Evolutionary conservation across 2,113 vertebrate genomes (phyloP).

Genomic region (Bos indicus): DNA sequence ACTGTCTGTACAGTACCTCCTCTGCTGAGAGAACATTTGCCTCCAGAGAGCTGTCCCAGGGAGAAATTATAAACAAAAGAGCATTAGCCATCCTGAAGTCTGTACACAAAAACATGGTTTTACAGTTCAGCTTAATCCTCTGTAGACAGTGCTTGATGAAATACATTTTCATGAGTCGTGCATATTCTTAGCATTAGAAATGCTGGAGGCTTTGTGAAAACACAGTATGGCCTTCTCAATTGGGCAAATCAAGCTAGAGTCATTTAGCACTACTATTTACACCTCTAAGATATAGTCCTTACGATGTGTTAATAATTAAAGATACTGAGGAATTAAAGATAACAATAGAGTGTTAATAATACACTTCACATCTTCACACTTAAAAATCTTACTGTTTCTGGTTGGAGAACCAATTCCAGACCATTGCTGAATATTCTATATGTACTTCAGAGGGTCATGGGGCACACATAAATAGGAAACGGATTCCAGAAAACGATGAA

Average conservation of each 20-base stretch:
- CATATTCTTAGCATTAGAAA: background rate
- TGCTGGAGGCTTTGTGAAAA: background rate
- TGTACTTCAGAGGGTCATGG: background rate
- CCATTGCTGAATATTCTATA: too few relatives aligned
- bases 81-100: background rate
- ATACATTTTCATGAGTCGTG: background rate
- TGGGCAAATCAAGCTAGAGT: background rate
- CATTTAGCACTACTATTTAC: background rate
- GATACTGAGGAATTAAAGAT: background rate
- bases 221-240: background rate
- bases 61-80: conserved; percentile 31
- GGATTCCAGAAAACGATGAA: background rate
- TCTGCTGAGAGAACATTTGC: background rate
- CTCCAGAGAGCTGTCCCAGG: conserved; percentile 6
- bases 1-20: background rate
- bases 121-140: conserved; percentile 8
- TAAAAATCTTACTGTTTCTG: background rate
- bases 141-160: background rate
- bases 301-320: background rate
- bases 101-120: conserved; percentile 6
- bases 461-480: background rate
- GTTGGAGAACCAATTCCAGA: background rate
- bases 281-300: background rate
- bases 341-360: background rate
- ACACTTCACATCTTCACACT: background rate